Base-by-base conservation (phyloP, 2,113 vertebrate genomes). In the Phyllostomus discolor region DNA sequence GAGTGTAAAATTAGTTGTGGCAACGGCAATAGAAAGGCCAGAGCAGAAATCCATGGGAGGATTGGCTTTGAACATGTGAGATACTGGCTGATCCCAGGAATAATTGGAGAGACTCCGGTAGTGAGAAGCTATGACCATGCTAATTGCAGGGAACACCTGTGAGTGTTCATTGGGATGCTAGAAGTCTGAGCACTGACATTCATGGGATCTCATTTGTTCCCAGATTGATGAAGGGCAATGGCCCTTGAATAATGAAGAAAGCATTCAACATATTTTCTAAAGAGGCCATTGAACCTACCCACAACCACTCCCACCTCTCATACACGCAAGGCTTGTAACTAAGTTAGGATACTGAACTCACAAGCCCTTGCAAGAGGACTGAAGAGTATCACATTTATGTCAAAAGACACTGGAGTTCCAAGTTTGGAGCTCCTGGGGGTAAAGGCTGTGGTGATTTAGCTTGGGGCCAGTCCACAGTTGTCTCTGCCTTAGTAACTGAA, bases 321-420 rank as follows among this genome's bases (percentile, higher is more conserved):
- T 1, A 70, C 12, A 72, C 31, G 59, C 14, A 59, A 67, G 64
- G 16, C 62, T 62, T 59, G 31, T 54, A 64, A 46, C 46, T 73
- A 85, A 92, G 9, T 66, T 57, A 87, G 2, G 76, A 62, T 12
- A 50, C 11, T 75, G 69, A 96, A 43, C 26, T 83, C 22, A 86
- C 11, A 94, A 54, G 31, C 26, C 50, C 35, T 91, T 50, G 81
- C 4, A 38, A 72, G 57, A 35, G n/a, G 10, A 48, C 31, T 22
- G 38, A 64, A 81, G 14, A 87, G 22, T 7, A 94, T 54, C 41
- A 69, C 70, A 70, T 85, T 19, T 20, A 64, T 88, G 90, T 79
- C n/a, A 89, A 80, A 90, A 91, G 70, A 46, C 15, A 88, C n/a
- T 83, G 16, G 64, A 80, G 20, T 90, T 97, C 16, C 79, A 66